These are phyloP conservation scores for Brachyalestes nurse DNA, from an alignment of 2,797 vertebrate genomes.

Conservation along the genomic window DNA sequence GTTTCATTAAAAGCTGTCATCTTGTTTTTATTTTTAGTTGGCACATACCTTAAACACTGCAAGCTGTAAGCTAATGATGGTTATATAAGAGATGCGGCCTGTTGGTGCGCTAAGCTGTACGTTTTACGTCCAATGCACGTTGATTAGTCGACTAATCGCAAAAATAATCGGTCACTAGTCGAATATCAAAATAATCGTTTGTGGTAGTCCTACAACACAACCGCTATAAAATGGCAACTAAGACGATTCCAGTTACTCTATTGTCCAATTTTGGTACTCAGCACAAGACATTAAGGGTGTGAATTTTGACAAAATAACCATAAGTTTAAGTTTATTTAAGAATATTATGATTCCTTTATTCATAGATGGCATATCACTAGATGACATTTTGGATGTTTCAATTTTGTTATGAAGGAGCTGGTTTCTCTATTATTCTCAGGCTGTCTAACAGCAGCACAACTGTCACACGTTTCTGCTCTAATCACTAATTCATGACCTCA, in stretches of 20 bases:
- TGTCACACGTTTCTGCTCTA: slow-evolving; percentile 11
- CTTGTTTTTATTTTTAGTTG: no score
- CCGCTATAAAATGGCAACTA: not conserved
- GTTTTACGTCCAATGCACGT: no score
- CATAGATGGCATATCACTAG: not conserved
- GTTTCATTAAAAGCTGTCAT: no score
- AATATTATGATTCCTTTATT: not conserved
- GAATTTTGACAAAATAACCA: not conserved
- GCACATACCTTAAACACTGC: no score
- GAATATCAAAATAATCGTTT: no score
- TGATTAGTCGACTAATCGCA: no score
- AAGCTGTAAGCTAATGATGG: no score
- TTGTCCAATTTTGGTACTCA: not conserved
- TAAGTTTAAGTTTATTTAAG: not conserved
- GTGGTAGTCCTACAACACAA: no score
- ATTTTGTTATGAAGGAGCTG: not conserved
- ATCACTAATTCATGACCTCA: slow-evolving; percentile 25
- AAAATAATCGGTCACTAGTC: no score
- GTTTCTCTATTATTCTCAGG: not conserved
- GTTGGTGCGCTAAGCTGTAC: no score
- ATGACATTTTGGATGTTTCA: not conserved
- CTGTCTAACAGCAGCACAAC: not conserved
- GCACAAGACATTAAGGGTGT: no score
- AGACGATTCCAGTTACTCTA: not conserved
- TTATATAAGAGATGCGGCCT: no score